phyloP scores from a whole-genome alignment of 2,888 invertebrate genomes.

The Drosophila anomalipes region DNA sequence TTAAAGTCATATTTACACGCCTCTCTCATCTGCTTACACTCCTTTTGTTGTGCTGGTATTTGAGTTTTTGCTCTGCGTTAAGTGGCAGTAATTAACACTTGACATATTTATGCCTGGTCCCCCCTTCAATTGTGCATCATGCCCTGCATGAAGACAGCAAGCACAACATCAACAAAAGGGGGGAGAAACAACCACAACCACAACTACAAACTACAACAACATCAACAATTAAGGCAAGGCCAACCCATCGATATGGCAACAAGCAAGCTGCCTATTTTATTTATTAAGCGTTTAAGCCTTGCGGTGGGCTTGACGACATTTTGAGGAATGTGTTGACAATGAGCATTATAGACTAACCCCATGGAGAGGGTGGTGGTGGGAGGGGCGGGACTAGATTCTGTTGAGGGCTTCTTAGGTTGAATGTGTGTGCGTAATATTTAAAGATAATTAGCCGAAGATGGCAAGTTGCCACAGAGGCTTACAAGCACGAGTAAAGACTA shows the following conservation, averaged over 20 bases:
- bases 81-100: constrained; percentile 82
- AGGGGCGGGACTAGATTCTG: background rate
- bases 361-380: background rate
- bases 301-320: constrained; percentile 47
- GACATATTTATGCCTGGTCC: constrained; percentile 78
- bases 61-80: constrained; percentile 73
- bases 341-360: background rate
- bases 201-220: constrained; percentile 23
- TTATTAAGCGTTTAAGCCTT: constrained; percentile 70
- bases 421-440: constrained; percentile 66
- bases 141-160: constrained; percentile 32
- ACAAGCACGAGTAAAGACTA: constrained; percentile 19
- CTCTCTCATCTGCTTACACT: constrained; percentile 31
- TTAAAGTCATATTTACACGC: constrained; percentile 76
- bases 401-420: constrained; percentile 18
- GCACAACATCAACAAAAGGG: constrained; percentile 31
- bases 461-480: constrained; percentile 9
- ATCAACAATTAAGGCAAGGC: constrained; percentile 53
- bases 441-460: constrained; percentile 59
- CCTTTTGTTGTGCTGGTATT: constrained; percentile 47
- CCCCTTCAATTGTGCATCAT: constrained; percentile 57
- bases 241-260: constrained; percentile 54
- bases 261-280: constrained; percentile 71
- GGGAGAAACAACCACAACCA: constrained; percentile 15
- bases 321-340: constrained; percentile 42